These are phyloP conservation scores for Ammodytes dubius DNA, from an alignment of 2,113 vertebrate genomes.

Conservation along the genomic window DNA sequence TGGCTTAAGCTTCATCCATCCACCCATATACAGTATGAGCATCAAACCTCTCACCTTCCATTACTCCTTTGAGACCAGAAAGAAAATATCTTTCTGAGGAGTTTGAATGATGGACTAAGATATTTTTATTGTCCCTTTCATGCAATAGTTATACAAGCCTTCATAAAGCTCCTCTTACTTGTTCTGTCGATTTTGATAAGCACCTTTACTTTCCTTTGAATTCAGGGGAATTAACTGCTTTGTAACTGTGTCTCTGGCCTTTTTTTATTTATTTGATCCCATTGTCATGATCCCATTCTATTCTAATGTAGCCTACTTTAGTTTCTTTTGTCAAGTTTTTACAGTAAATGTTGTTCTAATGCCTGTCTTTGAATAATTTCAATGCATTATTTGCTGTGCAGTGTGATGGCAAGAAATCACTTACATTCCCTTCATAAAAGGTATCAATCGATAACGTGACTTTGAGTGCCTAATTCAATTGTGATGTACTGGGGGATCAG, in stretches of 20 bases:
- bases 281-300: background rate
- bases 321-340: background rate
- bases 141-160: background rate
- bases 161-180: background rate
- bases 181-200: background rate
- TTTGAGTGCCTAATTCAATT: slow-evolving; percentile 9
- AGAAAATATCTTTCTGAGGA: background rate
- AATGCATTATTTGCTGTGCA: background rate
- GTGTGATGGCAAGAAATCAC: background rate
- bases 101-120: background rate
- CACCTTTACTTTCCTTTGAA: background rate
- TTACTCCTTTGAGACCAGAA: background rate
- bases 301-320: too few species aligned
- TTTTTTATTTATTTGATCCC: background rate
- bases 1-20: too few species aligned
- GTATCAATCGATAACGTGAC: background rate
- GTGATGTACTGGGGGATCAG: slow-evolving; percentile 15
- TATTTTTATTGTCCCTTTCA: background rate
- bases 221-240: too few species aligned
- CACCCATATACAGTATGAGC: too few species aligned
- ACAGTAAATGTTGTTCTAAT: background rate
- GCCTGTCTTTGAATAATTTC: too few species aligned
- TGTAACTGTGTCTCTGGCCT: background rate
- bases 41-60: too few species aligned
- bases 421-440: background rate